Percentiles rank a stretch among this genome's conserved stretches.
Conservation (phyloP, 2,113 vertebrate species). For the Pteronura brasiliensis region DNA sequence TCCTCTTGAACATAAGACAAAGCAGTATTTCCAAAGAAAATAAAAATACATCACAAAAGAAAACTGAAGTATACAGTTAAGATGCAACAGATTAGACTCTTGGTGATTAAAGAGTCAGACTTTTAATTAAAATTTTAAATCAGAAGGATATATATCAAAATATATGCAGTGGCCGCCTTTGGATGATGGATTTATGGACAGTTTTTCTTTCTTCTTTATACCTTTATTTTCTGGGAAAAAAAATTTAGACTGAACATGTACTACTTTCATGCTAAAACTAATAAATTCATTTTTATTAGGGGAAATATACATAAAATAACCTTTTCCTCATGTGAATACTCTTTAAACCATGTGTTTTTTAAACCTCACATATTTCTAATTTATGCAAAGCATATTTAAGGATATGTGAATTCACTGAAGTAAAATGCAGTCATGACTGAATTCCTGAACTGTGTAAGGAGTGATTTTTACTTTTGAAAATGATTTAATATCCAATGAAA, state of each 20-base stretch:
- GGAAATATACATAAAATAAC: not conserved
- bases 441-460: not conserved
- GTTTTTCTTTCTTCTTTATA: slow-evolving; percentile 8
- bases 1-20: slow-evolving; percentile 26
- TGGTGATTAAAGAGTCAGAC: slow-evolving; percentile 7
- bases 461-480: slow-evolving; percentile 38
- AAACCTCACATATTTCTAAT: slow-evolving; percentile 6
- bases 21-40: slow-evolving; percentile 56
- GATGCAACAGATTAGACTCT: not conserved
- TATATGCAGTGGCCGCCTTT: not conserved
- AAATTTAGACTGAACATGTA: not conserved
- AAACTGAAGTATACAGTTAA: slow-evolving; percentile 33
- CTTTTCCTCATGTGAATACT: slow-evolving; percentile 3
- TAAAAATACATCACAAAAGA: not conserved
- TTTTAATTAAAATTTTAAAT: slow-evolving; percentile 36
- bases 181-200: not conserved
- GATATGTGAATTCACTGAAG: not conserved
- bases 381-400: slow-evolving; percentile 7
- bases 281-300: slow-evolving; percentile 4
- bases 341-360: slow-evolving; percentile 26
- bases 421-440: not conserved
- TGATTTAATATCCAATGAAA: slow-evolving; percentile 10
- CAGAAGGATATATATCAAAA: not conserved
- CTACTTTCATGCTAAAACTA: slow-evolving; percentile 15
- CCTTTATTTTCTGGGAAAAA: not conserved